Percentiles rank a stretch among this genome's conserved stretches.
Evolutionary conservation across 2,113 vertebrate species (phyloP).

Genomic region (Ursus arctos): DNA sequence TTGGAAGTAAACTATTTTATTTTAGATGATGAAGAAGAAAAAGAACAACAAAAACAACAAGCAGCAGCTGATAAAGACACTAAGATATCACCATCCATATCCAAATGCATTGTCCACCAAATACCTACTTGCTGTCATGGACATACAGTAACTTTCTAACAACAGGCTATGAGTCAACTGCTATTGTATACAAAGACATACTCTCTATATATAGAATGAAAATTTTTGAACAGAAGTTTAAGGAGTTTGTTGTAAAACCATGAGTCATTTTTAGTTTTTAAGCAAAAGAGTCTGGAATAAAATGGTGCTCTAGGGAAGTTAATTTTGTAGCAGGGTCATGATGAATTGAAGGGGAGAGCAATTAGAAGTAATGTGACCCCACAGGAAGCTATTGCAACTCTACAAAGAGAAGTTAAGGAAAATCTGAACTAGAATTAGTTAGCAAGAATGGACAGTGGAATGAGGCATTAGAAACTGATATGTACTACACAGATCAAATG

Average conservation of each 20-base stretch:
- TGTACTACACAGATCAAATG: neutral
- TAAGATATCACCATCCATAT: neutral
- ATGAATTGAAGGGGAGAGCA: neutral
- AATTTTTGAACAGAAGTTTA: neutral
- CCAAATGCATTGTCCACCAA: neutral
- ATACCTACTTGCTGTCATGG: neutral
- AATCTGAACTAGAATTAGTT: neutral
- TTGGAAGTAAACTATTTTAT: neutral
- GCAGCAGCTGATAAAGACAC: neutral
- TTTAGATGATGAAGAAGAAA: neutral
- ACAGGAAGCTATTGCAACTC: neutral
- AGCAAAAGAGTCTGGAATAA: constrained; percentile 3
- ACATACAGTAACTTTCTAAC: neutral
- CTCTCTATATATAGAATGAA: neutral
- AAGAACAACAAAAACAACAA: too few species aligned
- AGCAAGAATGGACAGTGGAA: neutral
- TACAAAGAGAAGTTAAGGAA: neutral
- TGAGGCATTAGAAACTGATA: neutral
- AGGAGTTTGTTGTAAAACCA: neutral
- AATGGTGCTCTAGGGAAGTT: neutral
- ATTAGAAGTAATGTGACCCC: neutral
- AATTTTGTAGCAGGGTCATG: neutral
- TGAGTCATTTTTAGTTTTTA: neutral
- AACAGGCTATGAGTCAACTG: neutral
- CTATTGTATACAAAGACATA: neutral